Percentiles rank a stretch among this genome's conserved stretches.
These are phyloP conservation scores for Tachyglossus aculeatus DNA, from an alignment of 2,797 vertebrate genomes.

Conservation along the genomic window DNA sequence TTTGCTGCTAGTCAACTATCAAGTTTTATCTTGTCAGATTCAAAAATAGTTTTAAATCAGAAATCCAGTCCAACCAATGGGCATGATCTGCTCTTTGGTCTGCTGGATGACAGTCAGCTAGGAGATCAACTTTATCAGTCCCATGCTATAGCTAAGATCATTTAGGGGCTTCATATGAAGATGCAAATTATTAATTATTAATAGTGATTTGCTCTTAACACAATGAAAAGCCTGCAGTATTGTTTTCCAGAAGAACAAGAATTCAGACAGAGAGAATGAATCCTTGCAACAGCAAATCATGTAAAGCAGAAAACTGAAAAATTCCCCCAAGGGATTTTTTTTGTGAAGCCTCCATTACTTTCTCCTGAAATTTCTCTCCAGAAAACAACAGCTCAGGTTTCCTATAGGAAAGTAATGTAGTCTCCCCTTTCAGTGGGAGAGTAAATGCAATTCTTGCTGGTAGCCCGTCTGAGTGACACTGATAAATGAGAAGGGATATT, in stretches of 20 bases:
- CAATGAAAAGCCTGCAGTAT: neutral
- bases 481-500: too few species aligned
- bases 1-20: too few species aligned
- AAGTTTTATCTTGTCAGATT: too few species aligned
- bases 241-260: neutral
- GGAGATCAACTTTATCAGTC: too few species aligned
- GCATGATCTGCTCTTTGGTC: too few species aligned
- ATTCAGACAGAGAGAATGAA: neutral
- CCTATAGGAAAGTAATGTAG: neutral
- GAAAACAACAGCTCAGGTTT: neutral
- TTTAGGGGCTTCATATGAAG: too few species aligned
- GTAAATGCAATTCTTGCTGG: conserved; percentile 2
- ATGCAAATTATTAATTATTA: too few species aligned
- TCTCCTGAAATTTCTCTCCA: neutral
- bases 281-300: neutral
- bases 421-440: neutral
- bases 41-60: too few species aligned
- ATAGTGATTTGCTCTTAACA: neutral
- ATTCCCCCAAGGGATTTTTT: neutral
- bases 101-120: too few species aligned
- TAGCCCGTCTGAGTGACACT: too few species aligned
- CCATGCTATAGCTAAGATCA: too few species aligned
- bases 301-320: neutral
- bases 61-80: too few species aligned
- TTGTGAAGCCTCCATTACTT: neutral